Evolutionary conservation across 2,797 vertebrate genomes (phyloP), one percentile per base, ranked within the genome.

Genomic region (Perodicticus potto): DNA sequence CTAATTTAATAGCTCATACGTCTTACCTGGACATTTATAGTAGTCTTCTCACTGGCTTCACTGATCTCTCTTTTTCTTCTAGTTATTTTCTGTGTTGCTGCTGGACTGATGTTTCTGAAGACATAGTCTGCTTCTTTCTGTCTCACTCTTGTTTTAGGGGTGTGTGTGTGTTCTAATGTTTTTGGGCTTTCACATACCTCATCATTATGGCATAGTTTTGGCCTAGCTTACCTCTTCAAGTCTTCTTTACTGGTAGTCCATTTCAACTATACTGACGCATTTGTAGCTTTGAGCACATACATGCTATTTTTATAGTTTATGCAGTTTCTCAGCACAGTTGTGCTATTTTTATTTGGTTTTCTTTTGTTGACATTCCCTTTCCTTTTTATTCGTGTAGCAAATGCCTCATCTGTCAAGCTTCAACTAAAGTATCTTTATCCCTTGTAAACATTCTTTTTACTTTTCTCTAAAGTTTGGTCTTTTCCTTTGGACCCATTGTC

Each of bases 301-400:
- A 20, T 83, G 86, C 63, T 90, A 14, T 74, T 96, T 94, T 86
- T 91, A 57, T 77, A 91, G 53, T 87, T 80, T 27, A n/a, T 91
- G 49, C 34, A 45, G 27, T 86, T 95, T 67, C 49, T 96, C 25
- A 87, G 3, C 49, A 49, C 59, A 78, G 76, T 80, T 78, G 77
- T 87, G 43, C 65, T 92, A 5, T 91, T 91, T 84, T 95, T 91
- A 81, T 70, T 94, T 73, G 63, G 17, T 43, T 43, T 43, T 43
- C 43, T 43, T 43, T 43, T 43, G 43, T 89, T 86, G 76, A 70
- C 90, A 72, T 70, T 5, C 40, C 16, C 17, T 89, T 89, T 8
- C 12, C 9, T 85, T 32, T 10, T 86, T 27, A 59, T 69, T n/a
- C 84, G 91, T 32, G 34, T 92, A 63, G 55, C 53, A 8, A 53